These are phyloP conservation scores for Acanthis flammea DNA, from an alignment of 2,797 vertebrate species.

Conservation along the genomic window DNA sequence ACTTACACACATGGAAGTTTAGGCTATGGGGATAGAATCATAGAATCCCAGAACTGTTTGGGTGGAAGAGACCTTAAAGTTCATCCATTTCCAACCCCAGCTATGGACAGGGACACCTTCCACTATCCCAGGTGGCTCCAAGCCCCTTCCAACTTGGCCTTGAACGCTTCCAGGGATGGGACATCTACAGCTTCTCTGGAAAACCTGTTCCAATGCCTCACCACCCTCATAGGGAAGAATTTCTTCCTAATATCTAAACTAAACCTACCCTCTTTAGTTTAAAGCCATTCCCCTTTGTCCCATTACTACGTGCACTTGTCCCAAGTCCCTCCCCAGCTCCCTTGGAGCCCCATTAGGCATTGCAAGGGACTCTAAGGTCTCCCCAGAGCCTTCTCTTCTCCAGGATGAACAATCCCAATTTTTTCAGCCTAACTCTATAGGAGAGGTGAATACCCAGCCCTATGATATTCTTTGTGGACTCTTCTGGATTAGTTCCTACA, in stretches of 20 bases:
- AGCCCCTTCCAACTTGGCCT: background rate
- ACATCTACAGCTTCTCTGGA: too few species aligned
- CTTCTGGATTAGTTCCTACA: background rate
- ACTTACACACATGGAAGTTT: background rate
- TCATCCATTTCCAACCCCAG: background rate
- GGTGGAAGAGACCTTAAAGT: background rate
- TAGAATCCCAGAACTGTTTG: background rate
- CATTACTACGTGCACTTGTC: too few species aligned
- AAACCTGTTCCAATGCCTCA: background rate
- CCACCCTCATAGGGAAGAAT: background rate
- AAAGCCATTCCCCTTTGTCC: background rate
- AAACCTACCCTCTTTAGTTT: background rate
- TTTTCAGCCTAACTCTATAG: background rate
- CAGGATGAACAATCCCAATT: background rate
- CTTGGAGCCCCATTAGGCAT: too few species aligned
- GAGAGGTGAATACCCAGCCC: background rate
- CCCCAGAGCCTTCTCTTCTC: fast-evolving
- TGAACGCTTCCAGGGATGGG: background rate
- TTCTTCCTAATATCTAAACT: background rate
- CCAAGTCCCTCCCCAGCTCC: background rate
- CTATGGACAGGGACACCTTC: fast-evolving
- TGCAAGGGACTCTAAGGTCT: background rate
- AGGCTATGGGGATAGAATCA: background rate
- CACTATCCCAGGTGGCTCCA: background rate
- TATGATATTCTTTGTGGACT: background rate